Evolutionary conservation across 1,140 invertebrate genomes (phyloP), one percentile per base, ranked within the genome.

Genomic region (Trichonephila clavata): DNA sequence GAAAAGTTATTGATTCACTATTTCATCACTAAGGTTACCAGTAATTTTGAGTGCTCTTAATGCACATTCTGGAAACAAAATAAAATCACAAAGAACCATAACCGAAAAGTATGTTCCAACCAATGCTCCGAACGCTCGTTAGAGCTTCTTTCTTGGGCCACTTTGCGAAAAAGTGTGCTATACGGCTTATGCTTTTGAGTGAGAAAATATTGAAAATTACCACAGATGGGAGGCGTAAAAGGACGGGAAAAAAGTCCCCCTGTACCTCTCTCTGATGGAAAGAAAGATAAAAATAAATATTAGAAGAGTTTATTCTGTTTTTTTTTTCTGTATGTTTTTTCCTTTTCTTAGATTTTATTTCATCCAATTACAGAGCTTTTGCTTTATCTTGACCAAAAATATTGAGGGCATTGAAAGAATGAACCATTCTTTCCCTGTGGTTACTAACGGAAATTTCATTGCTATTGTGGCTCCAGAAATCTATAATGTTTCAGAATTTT

Each of bases 151-250:
- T 24, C 65, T 68, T n/a, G n/a, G 7, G n/a, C n/a, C n/a, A 68
- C 65, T 68, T 68, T 68, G 21, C n/a, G 65, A 68, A 68, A 68
- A 68, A 68, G 65, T 27, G 24, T 68, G 65, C 24, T 10, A 27
- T 24, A 68, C 24, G 65, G 65, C 24, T 68, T 24, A 3, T 24
- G n/a, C 65, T 68, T n/a, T 13, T 68, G 65, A 68, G 65, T 68
- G 65, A 68, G 65, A 24, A 68, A 68, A 68, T 68, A 68, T 68
- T 68, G 65, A 68, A 68, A 68, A 68, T 68, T 68, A 24, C 65
- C 24, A 68, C 65, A 68, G 65, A 24, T 68, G 65, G 65, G 65
- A 14, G 65, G 16, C 24, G 65, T 68, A 68, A 68, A 68, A 68
- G 65, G 10, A 68, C 24, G 14, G 24, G 24, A 24, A 68, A 68